These are phyloP conservation scores for Caenorhabditis sp. DNA, from an alignment of 2,888 invertebrate genomes.

Conservation along the genomic window DNA sequence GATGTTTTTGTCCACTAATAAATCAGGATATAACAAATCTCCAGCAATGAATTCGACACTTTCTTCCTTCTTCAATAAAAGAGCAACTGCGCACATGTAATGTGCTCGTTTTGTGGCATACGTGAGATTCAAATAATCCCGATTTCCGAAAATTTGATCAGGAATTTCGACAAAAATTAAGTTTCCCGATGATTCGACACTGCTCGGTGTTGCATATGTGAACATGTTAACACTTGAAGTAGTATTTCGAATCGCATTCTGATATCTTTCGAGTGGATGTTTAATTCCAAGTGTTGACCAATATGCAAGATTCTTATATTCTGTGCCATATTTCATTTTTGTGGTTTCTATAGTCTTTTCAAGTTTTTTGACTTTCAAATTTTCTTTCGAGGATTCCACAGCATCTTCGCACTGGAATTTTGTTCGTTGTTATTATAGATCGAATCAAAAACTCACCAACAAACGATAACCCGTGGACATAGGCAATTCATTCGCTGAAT, in stretches of 20 bases:
- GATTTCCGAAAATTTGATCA: constrained; percentile 26
- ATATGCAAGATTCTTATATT: constrained; percentile 36
- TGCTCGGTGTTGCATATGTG: constrained; percentile 21
- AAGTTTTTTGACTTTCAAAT: constrained; percentile 7
- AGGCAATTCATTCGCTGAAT: constrained; percentile 1
- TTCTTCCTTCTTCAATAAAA: constrained; percentile 8
- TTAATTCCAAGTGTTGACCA: constrained; percentile 25
- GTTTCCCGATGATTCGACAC: constrained; percentile 2
- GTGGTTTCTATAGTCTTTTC: constrained; percentile 9
- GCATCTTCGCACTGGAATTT: constrained; percentile 31
- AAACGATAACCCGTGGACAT: constrained; percentile 33
- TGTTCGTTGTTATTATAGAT: background rate
- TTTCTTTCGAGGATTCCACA: background rate
- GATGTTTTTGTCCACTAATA: background rate
- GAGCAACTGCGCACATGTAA: constrained; percentile 18
- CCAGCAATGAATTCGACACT: background rate
- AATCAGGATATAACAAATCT: constrained; percentile 2
- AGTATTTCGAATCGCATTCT: constrained; percentile 16
- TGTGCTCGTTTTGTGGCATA: constrained; percentile 33
- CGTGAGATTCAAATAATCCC: constrained; percentile 29
- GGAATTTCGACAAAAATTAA: constrained; percentile 31
- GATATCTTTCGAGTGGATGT: constrained; percentile 24
- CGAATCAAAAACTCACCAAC: constrained; percentile 9
- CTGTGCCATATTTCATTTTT: constrained; percentile 14
- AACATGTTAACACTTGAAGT: constrained; percentile 21